Base-by-base conservation (phyloP, 2,888 invertebrate species). In the Drosophila paracracens region DNA sequence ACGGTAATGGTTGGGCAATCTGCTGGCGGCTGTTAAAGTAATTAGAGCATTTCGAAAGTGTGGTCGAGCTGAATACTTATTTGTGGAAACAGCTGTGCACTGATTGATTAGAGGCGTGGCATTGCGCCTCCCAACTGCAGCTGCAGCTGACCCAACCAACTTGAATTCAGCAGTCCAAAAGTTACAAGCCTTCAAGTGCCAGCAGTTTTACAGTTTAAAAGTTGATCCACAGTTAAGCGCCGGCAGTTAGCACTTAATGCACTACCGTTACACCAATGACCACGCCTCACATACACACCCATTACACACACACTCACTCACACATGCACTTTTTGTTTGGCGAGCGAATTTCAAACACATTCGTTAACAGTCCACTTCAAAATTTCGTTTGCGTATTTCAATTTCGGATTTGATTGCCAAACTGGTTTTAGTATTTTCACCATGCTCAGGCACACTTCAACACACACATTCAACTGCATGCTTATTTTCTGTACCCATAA, bases 311-410 rank as follows among this genome's bases (percentile, higher is more conserved):
- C 27, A 56, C 66, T 18, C 38, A 31, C 40, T 40, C 13, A 46
- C 27, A 21, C 29, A 10, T 60, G 64, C 43, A 27, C 36, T 18
- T 69, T 61, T 51, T 27, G 43, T 29, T 25, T 6, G 53, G 25
- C n/a, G 21, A 70, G 57, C 68, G 73, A 71, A 76, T 85, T 88
- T 78, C 78, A 76, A 88, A 83, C 86, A 79, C 86, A 83, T 83
- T 76, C 71, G 57, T 54, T 73, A 70, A 70, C 69, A 83, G 74
- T 76, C 82, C 84, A 87, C 74, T 85, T 89, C 61, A 87, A 70
- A 87, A 89, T 79, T 88, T 85, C 83, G 84, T 85, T 85, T 83
- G 84, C 74, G 89, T 74, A 77, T 83, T 89, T 89, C 82, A 79
- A 83, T 83, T 84, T 87, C 75, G 70, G 54, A 73, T 83, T 83